phyloP scores from a whole-genome alignment of 2,888 invertebrate species.

The Lepetodrilus schrolli region DNA sequence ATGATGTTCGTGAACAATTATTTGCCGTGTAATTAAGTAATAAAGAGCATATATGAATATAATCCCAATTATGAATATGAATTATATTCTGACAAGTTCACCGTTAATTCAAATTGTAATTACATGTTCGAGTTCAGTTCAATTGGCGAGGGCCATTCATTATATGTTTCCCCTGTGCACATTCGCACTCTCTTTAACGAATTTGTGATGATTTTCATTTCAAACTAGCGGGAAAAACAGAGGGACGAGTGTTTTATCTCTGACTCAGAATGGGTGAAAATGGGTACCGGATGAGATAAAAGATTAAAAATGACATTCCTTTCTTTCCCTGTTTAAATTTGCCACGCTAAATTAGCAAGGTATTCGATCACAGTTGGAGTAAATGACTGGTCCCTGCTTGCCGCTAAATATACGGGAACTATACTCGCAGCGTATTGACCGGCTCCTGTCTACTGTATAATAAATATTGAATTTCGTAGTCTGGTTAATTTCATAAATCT shows the following conservation, averaged over 20 bases:
- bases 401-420: background rate
- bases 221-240: background rate
- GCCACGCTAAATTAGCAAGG: background rate
- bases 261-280: background rate
- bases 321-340: slow-evolving; percentile 19
- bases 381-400: background rate
- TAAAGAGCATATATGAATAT: background rate
- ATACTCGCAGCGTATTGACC: background rate
- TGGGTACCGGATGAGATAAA: slow-evolving; percentile 13
- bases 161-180: background rate
- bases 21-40: slow-evolving; percentile 10
- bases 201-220: slow-evolving; percentile 12
- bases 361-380: background rate
- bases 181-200: background rate
- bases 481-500: slow-evolving; percentile 33
- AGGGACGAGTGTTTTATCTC: background rate
- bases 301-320: slow-evolving; percentile 25
- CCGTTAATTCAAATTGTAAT: background rate
- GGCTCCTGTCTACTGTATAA: background rate
- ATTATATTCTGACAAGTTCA: background rate
- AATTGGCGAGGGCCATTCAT: background rate
- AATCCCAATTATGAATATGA: slow-evolving; percentile 14
- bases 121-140: background rate
- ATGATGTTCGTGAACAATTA: too few relatives aligned
- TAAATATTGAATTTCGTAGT: slow-evolving; percentile 5